Conservation (phyloP, 2,113 vertebrate species). For the Pteronura brasiliensis region DNA sequence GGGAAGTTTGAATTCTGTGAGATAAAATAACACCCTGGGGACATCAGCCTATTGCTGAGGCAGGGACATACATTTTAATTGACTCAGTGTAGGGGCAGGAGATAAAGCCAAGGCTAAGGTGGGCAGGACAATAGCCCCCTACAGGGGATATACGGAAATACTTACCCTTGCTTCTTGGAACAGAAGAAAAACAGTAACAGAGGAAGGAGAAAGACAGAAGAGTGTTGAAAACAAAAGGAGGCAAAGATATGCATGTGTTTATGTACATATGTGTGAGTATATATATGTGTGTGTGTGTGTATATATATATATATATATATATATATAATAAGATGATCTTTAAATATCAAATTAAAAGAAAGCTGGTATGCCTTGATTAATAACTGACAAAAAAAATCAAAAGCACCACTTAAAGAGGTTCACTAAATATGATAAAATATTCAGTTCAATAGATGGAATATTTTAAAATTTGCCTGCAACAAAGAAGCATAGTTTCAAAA, state of each 20-base stretch:
- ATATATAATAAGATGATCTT: not conserved
- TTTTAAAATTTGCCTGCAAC: not conserved
- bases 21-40: not conserved
- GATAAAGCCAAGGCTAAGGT: not conserved
- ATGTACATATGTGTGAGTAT: not conserved
- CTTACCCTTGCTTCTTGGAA: not conserved
- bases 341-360: conserved; percentile 7
- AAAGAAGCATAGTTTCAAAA: not conserved
- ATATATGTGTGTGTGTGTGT: not conserved
- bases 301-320: rapidly evolving
- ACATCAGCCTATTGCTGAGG: not conserved
- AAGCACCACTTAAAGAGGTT: not conserved
- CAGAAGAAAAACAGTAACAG: not conserved
- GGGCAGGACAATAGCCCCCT: not conserved
- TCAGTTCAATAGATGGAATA: not conserved
- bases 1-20: not conserved
- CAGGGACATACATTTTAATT: not conserved
- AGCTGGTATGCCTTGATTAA: not conserved
- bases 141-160: not conserved
- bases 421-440: not conserved
- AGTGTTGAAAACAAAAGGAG: not conserved
- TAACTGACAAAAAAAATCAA: not conserved
- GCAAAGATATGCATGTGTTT: not conserved
- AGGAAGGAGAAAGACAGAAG: not conserved
- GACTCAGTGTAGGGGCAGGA: not conserved